phyloP scores from a whole-genome alignment of 2,113 vertebrate species.

The Cavia porcellus region DNA sequence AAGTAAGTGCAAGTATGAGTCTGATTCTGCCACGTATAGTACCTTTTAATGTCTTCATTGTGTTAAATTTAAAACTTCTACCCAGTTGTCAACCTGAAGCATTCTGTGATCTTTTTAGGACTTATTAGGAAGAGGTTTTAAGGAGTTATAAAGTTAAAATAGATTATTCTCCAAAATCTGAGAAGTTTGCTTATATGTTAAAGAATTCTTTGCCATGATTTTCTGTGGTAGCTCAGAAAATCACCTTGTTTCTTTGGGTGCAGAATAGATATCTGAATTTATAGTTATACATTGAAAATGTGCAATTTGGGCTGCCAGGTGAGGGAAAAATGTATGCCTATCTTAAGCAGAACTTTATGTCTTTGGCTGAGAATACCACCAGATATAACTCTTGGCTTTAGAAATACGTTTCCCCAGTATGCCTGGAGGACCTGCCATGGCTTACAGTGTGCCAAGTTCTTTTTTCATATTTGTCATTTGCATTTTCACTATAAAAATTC shows the following conservation, averaged over 20 bases:
- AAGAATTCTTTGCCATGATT: slow-evolving; percentile 39
- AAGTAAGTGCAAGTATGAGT: slow-evolving; percentile 69
- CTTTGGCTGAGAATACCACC: neutral
- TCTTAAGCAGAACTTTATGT: slow-evolving; percentile 24
- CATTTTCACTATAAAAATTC: neutral
- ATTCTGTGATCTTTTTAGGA: slow-evolving; percentile 2
- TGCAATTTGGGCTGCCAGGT: neutral
- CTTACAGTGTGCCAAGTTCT: neutral
- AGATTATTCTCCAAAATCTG: neutral
- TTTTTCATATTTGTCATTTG: slow-evolving; percentile 36
- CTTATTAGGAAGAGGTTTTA: slow-evolving; percentile 3
- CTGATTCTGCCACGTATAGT: slow-evolving; percentile 43
- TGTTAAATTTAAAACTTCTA: slow-evolving; percentile 49
- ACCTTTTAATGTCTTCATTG: neutral
- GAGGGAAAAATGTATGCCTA: neutral
- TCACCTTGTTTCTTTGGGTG: neutral
- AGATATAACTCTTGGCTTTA: neutral
- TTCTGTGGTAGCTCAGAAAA: slow-evolving; percentile 54
- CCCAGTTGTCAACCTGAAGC: neutral
- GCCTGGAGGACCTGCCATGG: neutral
- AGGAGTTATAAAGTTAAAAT: neutral
- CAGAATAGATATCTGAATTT: slow-evolving; percentile 11
- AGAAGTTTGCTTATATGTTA: slow-evolving; percentile 27
- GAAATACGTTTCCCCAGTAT: slow-evolving; percentile 2
- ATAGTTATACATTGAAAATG: neutral